A percentile compares a stretch with the other conserved stretches of the same genome.
phyloP scores from a whole-genome alignment of 2,797 vertebrate species.

The Lithobates pipiens region DNA sequence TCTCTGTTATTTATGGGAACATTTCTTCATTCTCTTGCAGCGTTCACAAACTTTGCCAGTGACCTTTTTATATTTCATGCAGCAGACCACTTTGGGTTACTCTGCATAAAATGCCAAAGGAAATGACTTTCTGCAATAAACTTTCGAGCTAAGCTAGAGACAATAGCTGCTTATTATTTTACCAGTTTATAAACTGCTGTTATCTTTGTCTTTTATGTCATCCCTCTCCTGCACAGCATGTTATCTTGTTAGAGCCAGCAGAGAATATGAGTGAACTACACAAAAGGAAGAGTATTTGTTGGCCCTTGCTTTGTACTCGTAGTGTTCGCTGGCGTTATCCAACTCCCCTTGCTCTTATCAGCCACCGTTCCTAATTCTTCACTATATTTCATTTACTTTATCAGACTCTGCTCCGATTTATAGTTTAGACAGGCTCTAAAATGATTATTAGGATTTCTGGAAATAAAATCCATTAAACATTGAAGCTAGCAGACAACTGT shows the following conservation, averaged over 20 bases:
- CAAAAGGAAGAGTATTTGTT: slow-evolving; percentile 55
- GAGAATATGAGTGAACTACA: slow-evolving; percentile 51
- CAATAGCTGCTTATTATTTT: slow-evolving; percentile 59
- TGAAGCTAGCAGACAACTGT: neutral
- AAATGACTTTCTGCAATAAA: slow-evolving; percentile 33
- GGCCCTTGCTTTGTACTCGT: slow-evolving; percentile 38
- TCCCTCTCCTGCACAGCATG: slow-evolving; percentile 53
- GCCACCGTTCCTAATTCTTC: slow-evolving; percentile 16
- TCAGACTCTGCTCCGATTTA: slow-evolving; percentile 32
- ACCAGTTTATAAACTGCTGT: slow-evolving; percentile 59
- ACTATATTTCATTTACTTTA: slow-evolving; percentile 41
- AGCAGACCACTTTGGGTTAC: slow-evolving; percentile 44
- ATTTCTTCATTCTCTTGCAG: slow-evolving; percentile 27
- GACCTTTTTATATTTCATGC: slow-evolving; percentile 30
- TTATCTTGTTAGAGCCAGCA: slow-evolving; percentile 61
- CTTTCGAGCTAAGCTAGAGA: slow-evolving; percentile 36
- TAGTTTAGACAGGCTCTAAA: slow-evolving; percentile 30
- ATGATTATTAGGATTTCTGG: slow-evolving; percentile 19
- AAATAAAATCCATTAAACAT: slow-evolving; percentile 6
- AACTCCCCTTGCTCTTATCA: slow-evolving; percentile 35
- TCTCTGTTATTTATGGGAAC: slow-evolving; percentile 13
- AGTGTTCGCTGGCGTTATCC: slow-evolving; percentile 27
- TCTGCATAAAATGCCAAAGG: slow-evolving; percentile 38
- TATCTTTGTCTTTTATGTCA: slow-evolving; percentile 56
- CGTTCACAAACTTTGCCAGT: slow-evolving; percentile 22